Evolutionary conservation across 2,113 vertebrate genomes (phyloP).

Genomic region (Ochotona princeps): DNA sequence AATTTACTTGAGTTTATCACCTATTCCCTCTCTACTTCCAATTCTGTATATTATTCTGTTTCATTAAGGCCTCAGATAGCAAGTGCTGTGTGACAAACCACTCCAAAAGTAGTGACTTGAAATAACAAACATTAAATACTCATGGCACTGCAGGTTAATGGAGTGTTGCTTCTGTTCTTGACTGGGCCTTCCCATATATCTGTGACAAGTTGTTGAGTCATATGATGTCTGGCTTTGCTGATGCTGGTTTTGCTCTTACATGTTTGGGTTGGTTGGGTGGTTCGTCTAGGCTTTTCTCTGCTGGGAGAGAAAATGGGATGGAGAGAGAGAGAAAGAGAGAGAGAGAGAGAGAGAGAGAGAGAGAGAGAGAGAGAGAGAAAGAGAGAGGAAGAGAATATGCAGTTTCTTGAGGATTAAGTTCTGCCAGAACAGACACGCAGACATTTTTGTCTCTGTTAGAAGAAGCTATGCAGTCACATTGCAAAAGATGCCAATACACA

Average conservation of each 20-base stretch:
- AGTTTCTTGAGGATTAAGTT: not conserved
- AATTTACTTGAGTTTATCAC: not conserved
- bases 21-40: not conserved
- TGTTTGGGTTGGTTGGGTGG: not conserved
- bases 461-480: not conserved
- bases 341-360: not conserved
- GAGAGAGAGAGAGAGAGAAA: not conserved
- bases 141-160: not conserved
- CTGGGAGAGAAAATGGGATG: not conserved
- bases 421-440: not conserved
- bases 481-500: not conserved
- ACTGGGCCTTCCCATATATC: not conserved
- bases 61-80: not conserved
- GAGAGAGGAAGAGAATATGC: not conserved
- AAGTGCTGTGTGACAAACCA: slow-evolving; percentile 20
- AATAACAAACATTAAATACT: not conserved
- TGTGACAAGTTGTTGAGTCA: not conserved
- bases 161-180: not conserved
- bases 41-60: not conserved
- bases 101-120: not conserved
- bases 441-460: not conserved
- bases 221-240: not conserved
- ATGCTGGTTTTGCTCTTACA: not conserved
- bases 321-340: not conserved
- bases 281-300: not conserved